Evolutionary conservation across 1,140 invertebrate species (phyloP).

Genomic region (Drosophila kepulauana): DNA sequence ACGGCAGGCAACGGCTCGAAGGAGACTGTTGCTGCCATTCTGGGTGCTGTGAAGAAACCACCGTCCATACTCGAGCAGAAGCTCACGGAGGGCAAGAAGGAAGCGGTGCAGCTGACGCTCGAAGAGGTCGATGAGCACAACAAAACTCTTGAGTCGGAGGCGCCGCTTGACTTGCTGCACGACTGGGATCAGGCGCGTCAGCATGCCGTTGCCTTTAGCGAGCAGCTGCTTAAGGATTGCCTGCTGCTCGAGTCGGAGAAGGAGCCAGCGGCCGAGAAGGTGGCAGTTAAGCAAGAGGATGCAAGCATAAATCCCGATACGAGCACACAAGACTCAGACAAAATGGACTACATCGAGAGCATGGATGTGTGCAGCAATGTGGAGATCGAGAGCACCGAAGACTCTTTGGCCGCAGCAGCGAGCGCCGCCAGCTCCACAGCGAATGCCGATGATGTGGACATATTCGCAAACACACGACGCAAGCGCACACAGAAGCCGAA

Average conservation of each 20-base stretch:
- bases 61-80: constrained; percentile 86
- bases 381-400: constrained; percentile 80
- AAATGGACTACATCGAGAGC: constrained; percentile 80
- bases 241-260: constrained; percentile 21
- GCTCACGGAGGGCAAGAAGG: constrained; percentile 84
- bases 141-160: constrained; percentile 62
- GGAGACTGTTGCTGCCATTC: constrained; percentile 83
- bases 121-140: constrained; percentile 79
- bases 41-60: constrained; percentile 84
- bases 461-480: constrained; percentile 37
- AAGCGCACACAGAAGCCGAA: constrained; percentile 63
- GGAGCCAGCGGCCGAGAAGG: constrained; percentile 5
- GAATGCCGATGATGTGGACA: constrained; percentile 62
- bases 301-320: constrained; percentile 36
- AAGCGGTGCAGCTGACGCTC: constrained; percentile 46
- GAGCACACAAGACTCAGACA: constrained; percentile 70
- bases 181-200: constrained; percentile 78
- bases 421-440: constrained; percentile 43
- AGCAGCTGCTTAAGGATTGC: constrained; percentile 59
- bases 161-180: constrained; percentile 73
- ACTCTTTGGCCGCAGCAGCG: constrained; percentile 55
- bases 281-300: constrained; percentile 54
- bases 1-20: constrained; percentile 83
- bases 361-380: constrained; percentile 84
- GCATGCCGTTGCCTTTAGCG: constrained; percentile 61